Percentiles rank a stretch among this genome's conserved stretches.
Evolutionary conservation across 2,888 invertebrate genomes (phyloP).

Genomic region (Machimus rusticus): DNA sequence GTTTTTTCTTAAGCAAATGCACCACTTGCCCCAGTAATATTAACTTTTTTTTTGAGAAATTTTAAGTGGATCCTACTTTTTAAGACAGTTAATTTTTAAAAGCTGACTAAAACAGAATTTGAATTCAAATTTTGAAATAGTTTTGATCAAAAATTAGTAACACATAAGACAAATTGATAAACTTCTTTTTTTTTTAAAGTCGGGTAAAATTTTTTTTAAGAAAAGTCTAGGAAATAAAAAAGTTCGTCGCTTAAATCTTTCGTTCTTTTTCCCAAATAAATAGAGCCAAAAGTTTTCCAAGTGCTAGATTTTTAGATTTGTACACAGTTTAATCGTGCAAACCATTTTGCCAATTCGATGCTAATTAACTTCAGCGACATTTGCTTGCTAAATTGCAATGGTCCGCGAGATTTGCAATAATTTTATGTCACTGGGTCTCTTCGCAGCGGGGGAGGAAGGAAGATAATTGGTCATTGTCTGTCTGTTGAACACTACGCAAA

Average conservation of each 20-base stretch:
- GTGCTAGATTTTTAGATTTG: neutral
- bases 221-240: no score
- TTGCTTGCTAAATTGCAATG: neutral
- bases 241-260: no score
- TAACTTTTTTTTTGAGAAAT: no score
- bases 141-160: no score
- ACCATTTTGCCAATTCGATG: neutral
- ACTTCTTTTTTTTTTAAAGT: no score
- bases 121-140: no score
- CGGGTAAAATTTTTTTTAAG: no score
- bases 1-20: neutral
- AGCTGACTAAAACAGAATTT: no score
- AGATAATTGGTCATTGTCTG: conserved; percentile 35
- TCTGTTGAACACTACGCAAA: neutral
- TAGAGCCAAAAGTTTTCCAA: neutral
- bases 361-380: neutral
- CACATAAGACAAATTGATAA: no score
- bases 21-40: neutral
- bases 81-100: no score
- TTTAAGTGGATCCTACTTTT: no score
- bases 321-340: neutral
- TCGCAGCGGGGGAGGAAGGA: neutral
- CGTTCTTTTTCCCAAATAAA: no score
- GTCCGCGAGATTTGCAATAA: neutral
- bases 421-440: conserved; percentile 27